phyloP scores from a whole-genome alignment of 2,113 vertebrate species.

The Ceyx cyanopectus region DNA sequence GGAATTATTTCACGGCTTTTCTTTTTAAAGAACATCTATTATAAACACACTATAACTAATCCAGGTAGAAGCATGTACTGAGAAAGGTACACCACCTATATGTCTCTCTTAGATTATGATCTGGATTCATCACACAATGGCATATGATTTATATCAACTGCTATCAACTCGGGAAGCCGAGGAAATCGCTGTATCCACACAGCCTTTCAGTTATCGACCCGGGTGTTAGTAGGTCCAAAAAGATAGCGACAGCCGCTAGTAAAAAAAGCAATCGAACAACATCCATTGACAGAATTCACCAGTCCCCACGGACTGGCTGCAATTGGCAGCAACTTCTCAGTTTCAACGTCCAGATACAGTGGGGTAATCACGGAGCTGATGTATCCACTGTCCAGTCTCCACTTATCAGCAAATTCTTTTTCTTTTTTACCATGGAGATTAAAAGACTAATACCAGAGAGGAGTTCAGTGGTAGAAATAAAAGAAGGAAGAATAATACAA shows the following conservation, averaged over 20 bases:
- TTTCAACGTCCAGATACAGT: slow-evolving; percentile 34
- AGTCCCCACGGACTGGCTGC: background rate
- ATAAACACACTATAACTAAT: background rate
- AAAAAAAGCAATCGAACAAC: slow-evolving; percentile 33
- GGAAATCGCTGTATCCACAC: background rate
- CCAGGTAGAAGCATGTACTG: background rate
- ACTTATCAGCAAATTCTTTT: slow-evolving; percentile 24
- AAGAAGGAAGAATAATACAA: background rate
- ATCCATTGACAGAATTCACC: slow-evolving; percentile 26
- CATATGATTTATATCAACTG: background rate
- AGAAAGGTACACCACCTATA: background rate
- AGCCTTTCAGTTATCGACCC: background rate
- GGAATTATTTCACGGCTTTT: background rate
- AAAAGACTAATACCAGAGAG: background rate
- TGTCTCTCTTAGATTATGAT: background rate
- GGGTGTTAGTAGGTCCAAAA: background rate
- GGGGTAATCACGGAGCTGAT: background rate
- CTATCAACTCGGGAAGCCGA: background rate
- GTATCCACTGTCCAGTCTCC: background rate
- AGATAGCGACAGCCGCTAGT: slow-evolving; percentile 30
- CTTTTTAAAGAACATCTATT: background rate
- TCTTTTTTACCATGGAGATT: background rate
- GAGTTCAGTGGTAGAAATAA: background rate
- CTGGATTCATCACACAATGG: background rate
- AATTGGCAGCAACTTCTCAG: slow-evolving; percentile 26